Conservation (phyloP, 2,113 vertebrate genomes). For the Eclectus roratus region DNA sequence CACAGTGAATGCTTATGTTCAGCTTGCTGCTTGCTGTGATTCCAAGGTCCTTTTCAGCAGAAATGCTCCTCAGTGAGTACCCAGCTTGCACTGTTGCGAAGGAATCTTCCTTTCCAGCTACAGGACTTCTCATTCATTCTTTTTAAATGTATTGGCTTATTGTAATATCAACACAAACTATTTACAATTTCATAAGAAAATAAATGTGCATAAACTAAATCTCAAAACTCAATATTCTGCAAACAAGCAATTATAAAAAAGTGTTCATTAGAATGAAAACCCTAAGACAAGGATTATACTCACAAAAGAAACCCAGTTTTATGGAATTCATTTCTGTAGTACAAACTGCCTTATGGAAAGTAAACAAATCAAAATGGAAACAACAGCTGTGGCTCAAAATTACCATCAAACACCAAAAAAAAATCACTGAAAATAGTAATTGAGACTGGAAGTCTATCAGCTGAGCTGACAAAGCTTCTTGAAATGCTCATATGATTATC, state of each 20-base stretch:
- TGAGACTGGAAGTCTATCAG: conserved; percentile 33
- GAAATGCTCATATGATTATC: background rate
- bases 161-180: background rate
- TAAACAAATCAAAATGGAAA: conserved; percentile 56
- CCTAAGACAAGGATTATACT: background rate
- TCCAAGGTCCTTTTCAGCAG: background rate
- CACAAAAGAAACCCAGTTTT: conserved; percentile 13
- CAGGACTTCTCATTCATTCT: background rate
- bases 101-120: background rate
- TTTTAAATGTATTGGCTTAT: background rate
- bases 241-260: conserved; percentile 9
- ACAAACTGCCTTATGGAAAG: conserved; percentile 46
- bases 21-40: background rate
- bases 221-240: background rate
- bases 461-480: conserved; percentile 24
- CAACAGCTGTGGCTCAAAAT: conserved; percentile 61
- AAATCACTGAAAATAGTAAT: conserved; percentile 53
- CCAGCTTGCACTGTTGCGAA: background rate
- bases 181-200: conserved; percentile 7
- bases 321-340: conserved; percentile 38
- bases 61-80: background rate
- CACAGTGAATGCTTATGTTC: background rate
- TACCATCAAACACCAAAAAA: conserved; percentile 2
- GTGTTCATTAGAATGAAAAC: background rate
- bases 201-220: background rate